Evolutionary conservation across 1,140 invertebrate species (phyloP), one percentile per base, ranked within the genome.

Genomic region (Stratiolaelaps scimitus): DNA sequence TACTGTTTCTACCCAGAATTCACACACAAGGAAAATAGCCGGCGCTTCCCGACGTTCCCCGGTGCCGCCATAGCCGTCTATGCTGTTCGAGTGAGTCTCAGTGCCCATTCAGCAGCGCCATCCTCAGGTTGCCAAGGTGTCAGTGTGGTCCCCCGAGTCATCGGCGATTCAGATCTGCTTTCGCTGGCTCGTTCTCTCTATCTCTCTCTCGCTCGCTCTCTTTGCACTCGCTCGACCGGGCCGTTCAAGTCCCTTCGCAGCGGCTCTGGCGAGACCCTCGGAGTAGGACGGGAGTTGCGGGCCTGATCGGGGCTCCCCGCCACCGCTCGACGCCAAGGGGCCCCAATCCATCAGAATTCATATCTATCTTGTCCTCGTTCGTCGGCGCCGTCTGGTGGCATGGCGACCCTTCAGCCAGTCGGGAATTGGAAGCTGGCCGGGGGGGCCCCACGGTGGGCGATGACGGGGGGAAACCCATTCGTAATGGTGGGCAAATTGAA

Each of bases 401-500:
- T 23, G 1, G 15, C 53, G 15, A 29, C 23, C 53, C 34, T 26
- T 23, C 53, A 29, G 17, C 2, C 53, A 29, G 15, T 23, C 23
- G 53, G 20, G 4, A 13, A 45, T 45, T 45, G 13, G 13, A 13
- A n/a, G n/a, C n/a, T n/a, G n/a, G 34, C 34, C 34, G 34, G 10
- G 34, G 34, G 10, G 10, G 34, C 5, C 5, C 5, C 34, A 10
- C 34, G 34, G 10, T 15, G 26, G 19, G 47, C 4, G 15, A 1
- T 15, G 2, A 60, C 1, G 10, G 15, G 5, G 53, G 53, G 34
- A 60, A 60, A 26, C 53, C 23, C 20, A 26, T 26, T 26, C 53
- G 53, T 60, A 60, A 60, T 60, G 53, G 53, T 26, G 26, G 53
- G 53, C 53, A 60, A 60, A 60, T 60, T 60, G 26, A 60, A 60